These are phyloP conservation scores for Palythoa grandis DNA, from an alignment of 92 coral and sea anemone species.

Conservation along the genomic window DNA sequence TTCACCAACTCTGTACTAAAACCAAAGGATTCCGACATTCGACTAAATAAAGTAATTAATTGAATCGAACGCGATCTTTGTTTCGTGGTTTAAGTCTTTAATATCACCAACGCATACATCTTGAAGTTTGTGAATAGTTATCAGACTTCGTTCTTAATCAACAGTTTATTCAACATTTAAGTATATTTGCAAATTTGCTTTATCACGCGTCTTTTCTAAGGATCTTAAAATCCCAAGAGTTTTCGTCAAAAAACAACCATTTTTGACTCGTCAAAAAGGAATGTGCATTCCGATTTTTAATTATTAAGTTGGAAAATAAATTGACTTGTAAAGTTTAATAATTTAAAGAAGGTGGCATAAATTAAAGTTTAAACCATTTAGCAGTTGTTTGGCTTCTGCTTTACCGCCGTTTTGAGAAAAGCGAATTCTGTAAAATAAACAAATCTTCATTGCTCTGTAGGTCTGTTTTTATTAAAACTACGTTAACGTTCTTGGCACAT, in stretches of 20 bases:
- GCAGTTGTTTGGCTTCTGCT: not conserved
- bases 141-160: slow-evolving; percentile 11
- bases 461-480: slow-evolving; percentile 19
- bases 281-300: slow-evolving; percentile 29
- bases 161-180: slow-evolving; percentile 9
- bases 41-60: slow-evolving; percentile 73
- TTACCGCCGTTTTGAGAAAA: slow-evolving; percentile 33
- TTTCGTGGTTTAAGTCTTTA: slow-evolving; percentile 37
- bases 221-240: slow-evolving; percentile 24
- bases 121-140: slow-evolving; percentile 28
- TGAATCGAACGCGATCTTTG: slow-evolving; percentile 67
- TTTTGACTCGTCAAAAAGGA: slow-evolving; percentile 12
- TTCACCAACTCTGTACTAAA: slow-evolving; percentile 45
- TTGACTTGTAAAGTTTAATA: slow-evolving; percentile 27
- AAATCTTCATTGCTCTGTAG: slow-evolving; percentile 15
- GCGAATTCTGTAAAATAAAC: slow-evolving; percentile 47
- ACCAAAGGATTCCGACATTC: slow-evolving; percentile 80
- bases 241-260: slow-evolving; percentile 20
- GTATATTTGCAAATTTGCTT: slow-evolving; percentile 13
- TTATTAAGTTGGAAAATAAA: slow-evolving; percentile 26
- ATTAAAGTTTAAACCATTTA: slow-evolving; percentile 50
- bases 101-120: slow-evolving; percentile 41
- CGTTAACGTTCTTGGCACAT: slow-evolving; percentile 23
- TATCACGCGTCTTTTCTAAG: not conserved
- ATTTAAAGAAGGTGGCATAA: slow-evolving; percentile 24